Percentiles rank a stretch among this genome's conserved stretches.
phyloP scores from a whole-genome alignment of 2,888 invertebrate genomes.

The Limenitis camilla region DNA sequence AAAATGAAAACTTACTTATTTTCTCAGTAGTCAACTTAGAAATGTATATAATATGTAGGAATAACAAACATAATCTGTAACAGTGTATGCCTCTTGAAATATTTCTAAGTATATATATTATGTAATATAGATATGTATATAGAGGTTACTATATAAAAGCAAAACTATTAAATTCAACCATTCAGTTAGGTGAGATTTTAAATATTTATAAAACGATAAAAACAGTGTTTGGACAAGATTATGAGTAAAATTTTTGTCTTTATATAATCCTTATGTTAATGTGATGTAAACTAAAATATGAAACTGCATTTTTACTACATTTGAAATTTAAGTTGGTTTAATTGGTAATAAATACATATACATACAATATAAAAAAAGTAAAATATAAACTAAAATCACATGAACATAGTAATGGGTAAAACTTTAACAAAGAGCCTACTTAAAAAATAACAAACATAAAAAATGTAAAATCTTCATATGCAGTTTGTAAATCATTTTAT shows the following conservation, averaged over 20 bases:
- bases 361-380: too few species aligned
- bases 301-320: too few species aligned
- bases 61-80: constrained; percentile 25
- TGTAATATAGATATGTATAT: constrained; percentile 15
- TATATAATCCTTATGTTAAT: constrained; percentile 1
- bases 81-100: constrained; percentile 17
- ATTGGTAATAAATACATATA: too few species aligned
- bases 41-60: constrained; percentile 7
- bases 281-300: too few species aligned
- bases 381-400: too few species aligned
- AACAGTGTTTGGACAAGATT: constrained; percentile 17
- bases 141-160: constrained; percentile 17
- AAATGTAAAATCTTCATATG: constrained; percentile 41
- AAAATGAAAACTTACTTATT: background rate
- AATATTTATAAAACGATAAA: constrained; percentile 15
- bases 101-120: constrained; percentile 13
- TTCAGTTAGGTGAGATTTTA: constrained; percentile 33
- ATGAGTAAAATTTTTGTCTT: constrained; percentile 14
- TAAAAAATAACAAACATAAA: constrained; percentile 19
- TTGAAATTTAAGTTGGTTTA: too few species aligned
- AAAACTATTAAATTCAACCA: constrained; percentile 32
- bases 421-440: constrained; percentile 1
- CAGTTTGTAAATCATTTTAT: constrained; percentile 60
- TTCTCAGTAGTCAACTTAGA: too few species aligned
- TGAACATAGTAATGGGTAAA: background rate